Evolutionary conservation across 1,140 invertebrate species (phyloP), one percentile per base, ranked within the genome.

Genomic region (Drosophila elegans): DNA sequence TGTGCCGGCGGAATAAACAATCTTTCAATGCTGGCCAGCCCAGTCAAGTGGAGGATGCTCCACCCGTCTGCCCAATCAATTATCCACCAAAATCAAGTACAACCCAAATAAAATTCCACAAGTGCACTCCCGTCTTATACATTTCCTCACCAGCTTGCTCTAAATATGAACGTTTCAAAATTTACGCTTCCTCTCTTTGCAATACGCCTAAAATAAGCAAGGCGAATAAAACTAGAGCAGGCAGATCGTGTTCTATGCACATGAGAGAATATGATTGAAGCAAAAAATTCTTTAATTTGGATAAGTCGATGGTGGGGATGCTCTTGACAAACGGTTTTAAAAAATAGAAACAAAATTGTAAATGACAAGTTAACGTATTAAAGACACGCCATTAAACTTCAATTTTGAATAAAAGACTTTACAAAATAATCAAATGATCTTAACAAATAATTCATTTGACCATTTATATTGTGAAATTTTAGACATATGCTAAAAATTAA

Each of bases 171-270:
- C 44, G 63, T 64, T 73, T 80, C 44, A 48, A 63, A 53, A 64
- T 48, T 44, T 53, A 73, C 69, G 59, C 64, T 60, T 81, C 48
- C 56, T 13, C 41, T 53, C 46, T 45, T 54, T 66, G 71, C 74
- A 64, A 32, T 46, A 25, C 52, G 42, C 44, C 82, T 53, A 80
- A 85, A 86, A 86, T 82, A 85, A 83, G 51, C 84, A 52, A 77
- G 59, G 60, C 49, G 39, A 71, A 71, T 46, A 83, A 86, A 88
- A 79, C 51, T 86, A 88, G 83, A 88, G 78, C 82, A 86, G 49
- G 36, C 83, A 71, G 59, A 74, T 74, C 61, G 83, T 56, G 45
- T 74, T 63, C 78, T 63, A 61, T 74, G 61, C 78, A 81, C 61
- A 84, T 64, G 72, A 52, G 59, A 62, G 73, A 73, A 80, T 80